Evolutionary conservation across 2,797 vertebrate species (phyloP), one percentile per base, ranked within the genome.

Genomic region (Psittacula derbiana): DNA sequence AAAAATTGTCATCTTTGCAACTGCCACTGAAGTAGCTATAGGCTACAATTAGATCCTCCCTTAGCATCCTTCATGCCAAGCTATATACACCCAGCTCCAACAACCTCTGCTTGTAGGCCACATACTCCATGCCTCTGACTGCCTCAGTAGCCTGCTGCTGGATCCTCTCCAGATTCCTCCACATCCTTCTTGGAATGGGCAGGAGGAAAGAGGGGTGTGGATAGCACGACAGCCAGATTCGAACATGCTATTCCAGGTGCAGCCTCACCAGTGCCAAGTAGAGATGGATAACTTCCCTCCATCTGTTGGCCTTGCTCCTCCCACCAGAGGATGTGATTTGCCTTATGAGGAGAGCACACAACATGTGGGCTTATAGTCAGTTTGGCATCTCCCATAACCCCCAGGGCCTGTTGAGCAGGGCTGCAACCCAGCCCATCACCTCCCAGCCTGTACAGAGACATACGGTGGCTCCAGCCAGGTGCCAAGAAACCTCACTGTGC

Each of bases 401-500:
- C 38, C 36, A 57, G 24, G n/a, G 61, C 76, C 40, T 49, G 49
- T 2, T 4, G 4, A 84, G 33, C 55, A 74, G 50, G 57, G 61
- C 72, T 74, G 44, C 49, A 43, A 17, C 50, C 50, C 4, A 1
- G 28, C 52, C 47, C 8, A 2, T 76, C 11, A 11, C 12, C 33
- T 80, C 69, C 33, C 40, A 70, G 67, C 30, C 52, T n/a, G 11
- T 8, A 12, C 46, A 33, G 46, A 79, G 33, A 66, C 65, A 27
- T 0, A 5, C 2, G 2, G 25, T 44, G 41, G 41, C 66, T 81
- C 53, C 76, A 81, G 83, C 30, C 66, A 46, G 66, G 8, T 53
- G 31, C 44, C 27, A 25, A 53, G 53, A 31, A 62, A 57, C 10
- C n/a, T 71, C 2, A 0, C 25, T 2, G 0, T 11, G 4, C 2